phyloP scores from a whole-genome alignment of 2,113 vertebrate genomes.

The Rhegmatorhina hoffmannsi region DNA sequence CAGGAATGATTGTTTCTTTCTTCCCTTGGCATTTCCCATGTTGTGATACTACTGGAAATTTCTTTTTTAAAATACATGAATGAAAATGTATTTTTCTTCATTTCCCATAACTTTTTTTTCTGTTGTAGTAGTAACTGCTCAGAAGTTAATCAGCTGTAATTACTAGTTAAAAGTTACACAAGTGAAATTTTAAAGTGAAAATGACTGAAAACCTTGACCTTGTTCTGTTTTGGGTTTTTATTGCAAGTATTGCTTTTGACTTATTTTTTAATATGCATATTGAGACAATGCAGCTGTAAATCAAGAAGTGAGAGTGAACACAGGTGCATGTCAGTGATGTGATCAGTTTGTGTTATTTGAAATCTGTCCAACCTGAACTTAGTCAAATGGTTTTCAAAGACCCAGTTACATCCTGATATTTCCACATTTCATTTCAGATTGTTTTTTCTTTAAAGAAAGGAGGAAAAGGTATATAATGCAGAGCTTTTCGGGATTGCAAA shows the following conservation, averaged over 20 bases:
- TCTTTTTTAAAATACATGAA: not conserved
- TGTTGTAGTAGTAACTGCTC: not conserved
- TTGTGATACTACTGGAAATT: not conserved
- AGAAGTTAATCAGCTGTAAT: not conserved
- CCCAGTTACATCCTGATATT: not conserved
- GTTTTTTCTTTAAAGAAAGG: not conserved
- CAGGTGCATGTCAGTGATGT: not conserved
- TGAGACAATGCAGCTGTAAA: not conserved
- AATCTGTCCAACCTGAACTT: not conserved
- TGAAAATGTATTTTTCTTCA: not conserved
- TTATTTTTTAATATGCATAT: not conserved
- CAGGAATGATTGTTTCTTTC: conserved; percentile 24
- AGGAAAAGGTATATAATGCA: not conserved
- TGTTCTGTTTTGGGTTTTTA: not conserved
- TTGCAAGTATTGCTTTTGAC: not conserved
- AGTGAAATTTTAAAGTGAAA: not conserved
- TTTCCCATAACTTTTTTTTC: not conserved
- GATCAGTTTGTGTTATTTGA: not conserved
- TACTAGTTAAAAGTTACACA: not conserved
- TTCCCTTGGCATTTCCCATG: not conserved
- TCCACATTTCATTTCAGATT: not conserved
- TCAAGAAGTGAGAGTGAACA: not conserved
- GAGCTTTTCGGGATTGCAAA: not conserved
- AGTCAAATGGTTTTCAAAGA: not conserved
- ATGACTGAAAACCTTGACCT: not conserved